Percentiles rank a stretch among this genome's conserved stretches.
These are phyloP conservation scores for Junonia oenone DNA, from an alignment of 2,888 invertebrate genomes.

Conservation along the genomic window DNA sequence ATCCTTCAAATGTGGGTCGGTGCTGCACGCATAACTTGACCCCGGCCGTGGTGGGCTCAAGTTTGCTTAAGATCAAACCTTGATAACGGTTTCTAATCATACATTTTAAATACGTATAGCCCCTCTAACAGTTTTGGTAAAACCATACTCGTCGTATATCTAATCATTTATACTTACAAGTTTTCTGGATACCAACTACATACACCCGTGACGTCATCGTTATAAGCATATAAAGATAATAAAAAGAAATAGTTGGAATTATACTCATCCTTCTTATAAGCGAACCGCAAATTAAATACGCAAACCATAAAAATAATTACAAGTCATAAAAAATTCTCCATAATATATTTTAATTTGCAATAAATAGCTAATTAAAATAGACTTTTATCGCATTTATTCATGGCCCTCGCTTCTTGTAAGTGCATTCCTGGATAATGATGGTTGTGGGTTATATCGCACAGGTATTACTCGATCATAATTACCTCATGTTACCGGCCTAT, in stretches of 20 bases:
- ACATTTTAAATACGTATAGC: not conserved
- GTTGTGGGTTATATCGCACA: conserved; percentile 42
- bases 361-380: conserved; percentile 25
- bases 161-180: not conserved
- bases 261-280: not conserved
- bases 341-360: conserved; percentile 10
- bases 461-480: conserved; percentile 40
- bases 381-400: conserved; percentile 48
- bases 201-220: no score
- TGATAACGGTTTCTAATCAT: conserved; percentile 33
- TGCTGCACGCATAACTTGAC: conserved; percentile 72
- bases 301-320: not conserved
- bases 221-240: no score
- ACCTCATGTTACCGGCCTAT: conserved; percentile 24
- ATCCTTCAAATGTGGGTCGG: conserved; percentile 77
- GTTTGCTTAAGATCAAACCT: conserved; percentile 58
- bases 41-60: conserved; percentile 57
- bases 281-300: not conserved
- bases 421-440: conserved; percentile 42
- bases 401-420: conserved; percentile 36
- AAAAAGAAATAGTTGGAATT: no score
- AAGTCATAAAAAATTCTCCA: conserved; percentile 3
- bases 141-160: not conserved
- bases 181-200: no score
- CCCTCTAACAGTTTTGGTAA: not conserved